These are phyloP conservation scores for Macaria liturata DNA, from an alignment of 2,888 invertebrate species.

Conservation along the genomic window DNA sequence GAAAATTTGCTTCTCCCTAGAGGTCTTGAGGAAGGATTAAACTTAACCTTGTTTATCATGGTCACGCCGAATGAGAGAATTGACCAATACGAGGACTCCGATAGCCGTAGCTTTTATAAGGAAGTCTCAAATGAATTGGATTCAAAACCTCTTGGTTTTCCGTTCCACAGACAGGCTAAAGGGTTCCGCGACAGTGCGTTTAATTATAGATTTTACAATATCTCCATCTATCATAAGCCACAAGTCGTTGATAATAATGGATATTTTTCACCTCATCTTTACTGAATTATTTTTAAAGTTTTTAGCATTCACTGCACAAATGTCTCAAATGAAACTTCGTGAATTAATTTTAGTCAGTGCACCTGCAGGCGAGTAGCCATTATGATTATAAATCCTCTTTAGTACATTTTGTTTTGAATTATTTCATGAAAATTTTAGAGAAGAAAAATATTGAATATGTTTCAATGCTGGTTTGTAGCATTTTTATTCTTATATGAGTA, in stretches of 20 bases:
- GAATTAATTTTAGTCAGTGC: too few relatives aligned
- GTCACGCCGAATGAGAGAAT: constrained; percentile 50
- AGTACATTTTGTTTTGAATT: too few relatives aligned
- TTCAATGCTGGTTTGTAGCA: too few relatives aligned
- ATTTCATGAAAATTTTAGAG: too few relatives aligned
- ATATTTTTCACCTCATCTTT: constrained; percentile 59
- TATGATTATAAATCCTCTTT: too few relatives aligned
- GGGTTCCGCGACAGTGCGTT: constrained; percentile 43
- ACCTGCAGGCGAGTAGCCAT: too few relatives aligned
- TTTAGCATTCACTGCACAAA: too few relatives aligned
- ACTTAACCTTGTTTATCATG: constrained; percentile 67
- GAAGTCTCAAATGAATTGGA: constrained; percentile 50
- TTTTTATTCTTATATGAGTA: too few relatives aligned
- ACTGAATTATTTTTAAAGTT: constrained; percentile 42
- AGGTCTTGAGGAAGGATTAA: constrained; percentile 61
- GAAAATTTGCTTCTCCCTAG: constrained; percentile 64
- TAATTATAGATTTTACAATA: constrained; percentile 68
- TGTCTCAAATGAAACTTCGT: too few relatives aligned
- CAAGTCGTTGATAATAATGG: constrained; percentile 42
- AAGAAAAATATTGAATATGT: too few relatives aligned
- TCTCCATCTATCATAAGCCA: constrained; percentile 61
- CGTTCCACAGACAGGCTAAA: constrained; percentile 62
- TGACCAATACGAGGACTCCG: constrained; percentile 24
- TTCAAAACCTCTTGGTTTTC: constrained; percentile 67
- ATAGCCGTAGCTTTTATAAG: constrained; percentile 43